Base-by-base conservation (phyloP, 2,113 vertebrate species). In the Istiophorus platypterus region DNA sequence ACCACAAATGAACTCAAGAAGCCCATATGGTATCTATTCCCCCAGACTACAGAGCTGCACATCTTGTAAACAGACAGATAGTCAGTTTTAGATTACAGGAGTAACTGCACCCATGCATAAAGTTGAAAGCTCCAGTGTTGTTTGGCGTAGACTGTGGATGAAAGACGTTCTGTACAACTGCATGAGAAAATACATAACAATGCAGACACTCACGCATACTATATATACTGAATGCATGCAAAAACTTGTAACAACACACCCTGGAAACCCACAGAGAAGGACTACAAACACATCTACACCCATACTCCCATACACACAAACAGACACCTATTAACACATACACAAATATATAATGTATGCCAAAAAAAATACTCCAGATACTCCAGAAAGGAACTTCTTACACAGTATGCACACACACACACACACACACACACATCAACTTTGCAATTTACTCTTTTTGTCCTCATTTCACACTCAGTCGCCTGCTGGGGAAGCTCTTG, bases 21-120 rank as follows among this genome's bases (percentile, higher is more conserved):
- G 52, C 67, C 57, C 91, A 87, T 88, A 68, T 92, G 91, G 88
- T 86, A 83, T 85, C 81, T 78, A 84, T 93, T 91, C 86, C 51
- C 29, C 70, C 37, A 61, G 27, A 80, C 57, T 47, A 34, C 65
- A 84, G 71, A 56, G 51, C 52, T 84, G 71, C 73, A 80, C 61
- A 78, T 91, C 80, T 74, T 77, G 41, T 79, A 74, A 81, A 85
- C 76, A 88, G 62, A 31, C 56, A 66, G 67, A 72, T 76, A 45
- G 75, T 76, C 66, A 65, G 80, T 85, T 42, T 82, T 39, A 72
- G 78, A 85, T 61, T 27, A 80, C 77, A 61, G 75, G 66, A 81
- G 37, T 51, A 71, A 79, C 79, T 79, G 88, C 84, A 47, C 24
- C 42, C 15, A 24, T 49, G 71, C 74, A 75, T 74, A 73, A 57